phyloP scores from a whole-genome alignment of 2,113 vertebrate species.

The Maylandia zebra region DNA sequence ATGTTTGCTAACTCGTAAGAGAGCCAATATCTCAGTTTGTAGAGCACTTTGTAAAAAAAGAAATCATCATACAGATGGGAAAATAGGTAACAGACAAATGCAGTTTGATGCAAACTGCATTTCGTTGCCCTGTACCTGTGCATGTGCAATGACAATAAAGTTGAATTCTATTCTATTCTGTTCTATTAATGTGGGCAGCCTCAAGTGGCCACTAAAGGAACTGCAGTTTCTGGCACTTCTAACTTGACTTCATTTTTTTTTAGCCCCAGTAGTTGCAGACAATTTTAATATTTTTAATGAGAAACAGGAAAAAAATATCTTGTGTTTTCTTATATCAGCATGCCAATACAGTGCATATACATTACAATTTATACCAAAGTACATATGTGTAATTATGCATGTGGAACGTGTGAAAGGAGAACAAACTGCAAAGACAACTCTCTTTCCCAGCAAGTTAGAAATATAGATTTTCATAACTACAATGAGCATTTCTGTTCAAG shows the following conservation, averaged over 20 bases:
- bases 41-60: no score
- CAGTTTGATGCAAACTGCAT: no score
- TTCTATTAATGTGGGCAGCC: not conserved
- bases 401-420: not conserved
- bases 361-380: not conserved
- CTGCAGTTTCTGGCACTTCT: not conserved
- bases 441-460: not conserved
- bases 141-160: no score
- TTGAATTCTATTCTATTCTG: no score
- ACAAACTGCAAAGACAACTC: not conserved
- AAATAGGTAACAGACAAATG: not conserved
- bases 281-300: not conserved
- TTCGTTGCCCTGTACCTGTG: no score
- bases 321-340: not conserved
- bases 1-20: no score
- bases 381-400: not conserved
- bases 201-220: not conserved
- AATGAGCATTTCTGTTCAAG: not conserved
- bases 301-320: not conserved
- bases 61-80: not conserved
- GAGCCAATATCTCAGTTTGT: no score
- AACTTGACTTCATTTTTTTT: not conserved
- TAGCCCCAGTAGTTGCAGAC: no score
- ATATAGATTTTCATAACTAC: not conserved
- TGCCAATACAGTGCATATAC: not conserved